Percentiles rank a stretch among this genome's conserved stretches.
Conservation (phyloP, 2,888 invertebrate species). For the Peribatodes rhomboidaria region DNA sequence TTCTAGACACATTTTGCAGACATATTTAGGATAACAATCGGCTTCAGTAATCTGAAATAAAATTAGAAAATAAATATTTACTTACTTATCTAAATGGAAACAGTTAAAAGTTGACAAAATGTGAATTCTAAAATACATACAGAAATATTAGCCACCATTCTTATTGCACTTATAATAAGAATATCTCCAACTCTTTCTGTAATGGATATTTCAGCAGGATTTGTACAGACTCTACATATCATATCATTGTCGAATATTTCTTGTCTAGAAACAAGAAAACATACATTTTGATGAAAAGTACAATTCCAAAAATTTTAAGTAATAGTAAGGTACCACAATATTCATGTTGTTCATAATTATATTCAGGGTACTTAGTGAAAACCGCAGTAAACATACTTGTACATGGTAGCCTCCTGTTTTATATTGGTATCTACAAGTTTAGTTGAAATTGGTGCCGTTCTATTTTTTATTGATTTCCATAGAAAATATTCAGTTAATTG, state of each 20-base stretch:
- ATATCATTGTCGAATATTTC: conserved; percentile 45
- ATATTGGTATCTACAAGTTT: conserved; percentile 20
- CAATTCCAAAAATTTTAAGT: too few species aligned
- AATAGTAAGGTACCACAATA: too few species aligned
- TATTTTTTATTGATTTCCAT: conserved; percentile 41
- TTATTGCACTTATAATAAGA: conserved; percentile 46
- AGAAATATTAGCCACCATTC: conserved; percentile 46
- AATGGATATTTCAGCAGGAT: conserved; percentile 47
- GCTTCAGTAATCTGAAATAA: conserved; percentile 46
- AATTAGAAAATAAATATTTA: neutral
- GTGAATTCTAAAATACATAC: conserved; percentile 36
- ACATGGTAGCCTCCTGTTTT: conserved; percentile 36
- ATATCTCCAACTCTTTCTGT: conserved; percentile 45
- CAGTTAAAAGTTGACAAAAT: neutral
- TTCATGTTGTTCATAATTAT: too few species aligned
- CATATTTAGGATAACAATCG: conserved; percentile 50
- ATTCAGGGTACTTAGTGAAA: too few species aligned
- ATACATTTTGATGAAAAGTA: neutral
- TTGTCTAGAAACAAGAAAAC: conserved; percentile 34
- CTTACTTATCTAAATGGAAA: too few species aligned
- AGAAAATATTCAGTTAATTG: conserved; percentile 43
- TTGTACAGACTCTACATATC: conserved; percentile 53
- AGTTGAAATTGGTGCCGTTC: conserved; percentile 25
- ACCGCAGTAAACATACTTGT: conserved; percentile 33
- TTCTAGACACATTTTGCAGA: conserved; percentile 48